These are phyloP conservation scores for Theristicus caerulescens DNA, from an alignment of 2,113 vertebrate genomes.

Conservation along the genomic window DNA sequence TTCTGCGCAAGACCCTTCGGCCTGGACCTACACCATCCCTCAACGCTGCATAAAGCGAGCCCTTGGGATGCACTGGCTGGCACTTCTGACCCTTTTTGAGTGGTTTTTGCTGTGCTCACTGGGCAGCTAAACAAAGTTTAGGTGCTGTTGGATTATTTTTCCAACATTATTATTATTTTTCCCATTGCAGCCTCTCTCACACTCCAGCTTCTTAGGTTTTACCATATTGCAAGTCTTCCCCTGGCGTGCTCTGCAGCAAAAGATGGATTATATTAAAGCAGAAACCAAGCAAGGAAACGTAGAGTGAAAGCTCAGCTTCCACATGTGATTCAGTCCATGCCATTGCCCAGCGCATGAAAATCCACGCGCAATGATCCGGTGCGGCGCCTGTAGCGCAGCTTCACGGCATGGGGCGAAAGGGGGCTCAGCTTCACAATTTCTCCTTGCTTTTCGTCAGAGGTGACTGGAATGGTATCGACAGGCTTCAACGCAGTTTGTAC, in stretches of 20 bases:
- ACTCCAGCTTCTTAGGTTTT: background rate
- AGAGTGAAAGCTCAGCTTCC: background rate
- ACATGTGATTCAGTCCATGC: background rate
- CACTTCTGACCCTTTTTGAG: background rate
- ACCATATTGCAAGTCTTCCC: background rate
- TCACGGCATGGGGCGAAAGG: background rate
- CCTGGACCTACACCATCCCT: background rate
- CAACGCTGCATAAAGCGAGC: accelerated
- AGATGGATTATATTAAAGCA: background rate
- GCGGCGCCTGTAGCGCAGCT: background rate
- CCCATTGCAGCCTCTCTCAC: background rate
- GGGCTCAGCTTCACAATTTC: background rate
- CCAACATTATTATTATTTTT: background rate
- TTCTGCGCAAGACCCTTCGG: background rate
- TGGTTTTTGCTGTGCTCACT: background rate
- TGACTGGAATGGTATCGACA: too few relatives aligned
- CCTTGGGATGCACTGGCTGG: background rate
- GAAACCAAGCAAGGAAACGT: background rate
- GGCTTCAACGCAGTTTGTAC: background rate
- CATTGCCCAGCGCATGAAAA: background rate
- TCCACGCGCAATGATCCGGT: background rate
- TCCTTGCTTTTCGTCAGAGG: background rate
- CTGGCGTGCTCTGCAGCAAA: background rate
- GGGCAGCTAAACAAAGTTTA: background rate
- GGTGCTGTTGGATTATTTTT: background rate